Conservation (phyloP, 2,113 vertebrate genomes). For the Anoura caudifer region DNA sequence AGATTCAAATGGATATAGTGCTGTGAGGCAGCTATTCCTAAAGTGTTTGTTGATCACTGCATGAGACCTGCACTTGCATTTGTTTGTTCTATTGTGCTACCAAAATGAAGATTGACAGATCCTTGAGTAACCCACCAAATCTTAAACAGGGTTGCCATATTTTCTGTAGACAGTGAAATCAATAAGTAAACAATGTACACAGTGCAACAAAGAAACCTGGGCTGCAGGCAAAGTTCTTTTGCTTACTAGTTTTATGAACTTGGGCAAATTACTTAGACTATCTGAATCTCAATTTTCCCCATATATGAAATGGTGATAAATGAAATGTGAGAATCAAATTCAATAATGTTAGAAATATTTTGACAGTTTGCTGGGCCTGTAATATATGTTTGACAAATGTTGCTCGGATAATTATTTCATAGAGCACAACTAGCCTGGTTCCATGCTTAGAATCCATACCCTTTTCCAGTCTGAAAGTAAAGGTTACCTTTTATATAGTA, state of each 20-base stretch:
- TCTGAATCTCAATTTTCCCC: neutral
- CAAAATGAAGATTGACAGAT: neutral
- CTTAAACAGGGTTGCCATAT: neutral
- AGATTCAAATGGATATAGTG: neutral
- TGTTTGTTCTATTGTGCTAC: neutral
- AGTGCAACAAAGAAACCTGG: neutral
- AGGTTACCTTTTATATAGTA: neutral
- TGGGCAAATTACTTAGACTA: neutral
- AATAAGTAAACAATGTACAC: neutral
- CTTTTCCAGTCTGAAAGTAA: neutral
- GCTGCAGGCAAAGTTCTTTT: neutral
- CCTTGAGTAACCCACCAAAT: neutral
- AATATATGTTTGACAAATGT: neutral
- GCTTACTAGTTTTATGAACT: neutral
- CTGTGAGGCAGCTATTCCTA: neutral
- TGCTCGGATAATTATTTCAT: neutral
- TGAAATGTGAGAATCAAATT: slow-evolving; percentile 20
- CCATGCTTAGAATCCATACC: neutral
- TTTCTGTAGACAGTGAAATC: neutral
- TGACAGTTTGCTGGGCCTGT: neutral
- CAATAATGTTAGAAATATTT: neutral
- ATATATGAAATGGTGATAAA: neutral
- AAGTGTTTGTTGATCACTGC: neutral
- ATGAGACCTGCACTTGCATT: neutral
- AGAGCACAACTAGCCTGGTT: neutral